A percentile compares a stretch with the other conserved stretches of the same genome.
phyloP scores from a whole-genome alignment of 2,113 vertebrate genomes.

The Proterorhinus semilunaris region DNA sequence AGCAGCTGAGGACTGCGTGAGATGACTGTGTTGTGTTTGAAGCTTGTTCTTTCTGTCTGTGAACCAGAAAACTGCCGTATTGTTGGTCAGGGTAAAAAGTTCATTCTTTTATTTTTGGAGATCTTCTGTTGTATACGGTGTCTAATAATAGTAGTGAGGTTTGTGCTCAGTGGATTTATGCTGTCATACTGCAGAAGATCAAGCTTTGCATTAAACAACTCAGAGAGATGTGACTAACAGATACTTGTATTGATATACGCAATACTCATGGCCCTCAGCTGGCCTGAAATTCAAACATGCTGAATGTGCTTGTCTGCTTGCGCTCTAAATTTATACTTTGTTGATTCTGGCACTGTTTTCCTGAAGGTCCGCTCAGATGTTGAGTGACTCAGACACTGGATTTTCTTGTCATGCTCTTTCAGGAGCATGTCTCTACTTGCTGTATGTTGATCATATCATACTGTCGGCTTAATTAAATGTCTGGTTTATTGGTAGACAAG shows the following conservation, averaged over 20 bases:
- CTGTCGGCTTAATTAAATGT: slow-evolving; percentile 13
- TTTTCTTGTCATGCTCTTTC: slow-evolving; percentile 33
- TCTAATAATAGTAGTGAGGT: slow-evolving; percentile 57
- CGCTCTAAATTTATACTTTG: slow-evolving; percentile 52
- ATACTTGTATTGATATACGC: slow-evolving; percentile 30
- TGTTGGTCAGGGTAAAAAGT: slow-evolving; percentile 72
- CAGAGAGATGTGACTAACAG: slow-evolving; percentile 19
- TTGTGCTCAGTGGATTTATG: slow-evolving; percentile 44
- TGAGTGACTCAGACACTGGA: slow-evolving; percentile 50
- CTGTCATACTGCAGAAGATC: slow-evolving; percentile 56
- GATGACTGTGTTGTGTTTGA: slow-evolving; percentile 58
- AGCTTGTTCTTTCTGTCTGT: slow-evolving; percentile 55
- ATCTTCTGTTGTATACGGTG: slow-evolving; percentile 46
- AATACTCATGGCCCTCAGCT: slow-evolving; percentile 19
- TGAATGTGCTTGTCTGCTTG: slow-evolving; percentile 46
- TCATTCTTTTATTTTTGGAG: slow-evolving; percentile 64
- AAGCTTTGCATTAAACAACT: slow-evolving; percentile 33
- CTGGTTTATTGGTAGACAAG: slow-evolving; percentile 24
- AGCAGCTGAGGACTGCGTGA: slow-evolving; percentile 72
- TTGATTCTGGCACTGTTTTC: slow-evolving; percentile 40
- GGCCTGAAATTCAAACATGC: slow-evolving; percentile 44
- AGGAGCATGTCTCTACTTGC: slow-evolving; percentile 36
- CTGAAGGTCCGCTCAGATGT: slow-evolving; percentile 25
- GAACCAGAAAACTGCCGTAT: slow-evolving; percentile 49
- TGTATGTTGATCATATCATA: slow-evolving; percentile 4